Conservation (phyloP, 2,113 vertebrate species). For the Nannobrachium achirus region DNA sequence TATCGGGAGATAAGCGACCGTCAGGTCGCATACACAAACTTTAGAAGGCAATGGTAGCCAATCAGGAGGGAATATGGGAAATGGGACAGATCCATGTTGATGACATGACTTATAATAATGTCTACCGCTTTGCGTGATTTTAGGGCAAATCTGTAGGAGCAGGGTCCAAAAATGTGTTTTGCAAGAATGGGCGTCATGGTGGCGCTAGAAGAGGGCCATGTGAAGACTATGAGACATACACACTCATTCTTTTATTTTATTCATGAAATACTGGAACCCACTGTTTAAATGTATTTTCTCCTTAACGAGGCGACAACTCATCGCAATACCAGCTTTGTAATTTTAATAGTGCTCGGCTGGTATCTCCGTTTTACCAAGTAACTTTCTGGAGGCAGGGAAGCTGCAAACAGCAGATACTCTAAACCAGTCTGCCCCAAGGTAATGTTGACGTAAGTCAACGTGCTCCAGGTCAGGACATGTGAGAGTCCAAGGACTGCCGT, state of each 20-base stretch:
- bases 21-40: no score
- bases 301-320: not conserved
- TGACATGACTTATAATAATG: no score
- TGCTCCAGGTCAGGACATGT: conserved; percentile 12
- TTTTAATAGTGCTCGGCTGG: not conserved
- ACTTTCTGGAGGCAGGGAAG: not conserved
- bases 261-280: not conserved
- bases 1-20: no score
- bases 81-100: no score
- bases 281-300: not conserved
- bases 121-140: no score
- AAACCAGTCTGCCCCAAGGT: conserved; percentile 14
- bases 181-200: no score
- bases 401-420: conserved; percentile 1
- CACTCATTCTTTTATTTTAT: not conserved
- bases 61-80: no score
- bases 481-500: conserved; percentile 33
- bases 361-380: not conserved
- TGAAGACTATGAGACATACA: conserved; percentile 11
- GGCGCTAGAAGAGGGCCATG: no score
- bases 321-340: not conserved
- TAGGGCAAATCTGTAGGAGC: no score
- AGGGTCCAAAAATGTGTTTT: no score
- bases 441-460: conserved; percentile 16
- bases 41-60: no score